Percentiles rank a stretch among this genome's conserved stretches.
Conservation (phyloP, 35 echinoderm and acorn worm genomes). For the Hemicentrotus pulcherrimus region DNA sequence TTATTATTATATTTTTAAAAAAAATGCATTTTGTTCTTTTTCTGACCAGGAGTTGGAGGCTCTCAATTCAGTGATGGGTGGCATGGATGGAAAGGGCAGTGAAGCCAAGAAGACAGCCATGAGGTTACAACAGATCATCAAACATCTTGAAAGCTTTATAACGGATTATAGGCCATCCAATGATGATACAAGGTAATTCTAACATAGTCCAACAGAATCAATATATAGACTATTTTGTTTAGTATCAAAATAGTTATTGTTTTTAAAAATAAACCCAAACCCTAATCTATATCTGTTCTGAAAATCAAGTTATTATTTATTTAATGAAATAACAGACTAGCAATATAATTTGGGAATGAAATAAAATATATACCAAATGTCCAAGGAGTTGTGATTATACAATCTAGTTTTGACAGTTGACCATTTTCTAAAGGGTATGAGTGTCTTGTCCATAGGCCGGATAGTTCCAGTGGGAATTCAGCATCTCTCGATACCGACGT, state of each 20-base stretch:
- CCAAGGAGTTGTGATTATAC: too few relatives aligned
- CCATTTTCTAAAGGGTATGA: neutral
- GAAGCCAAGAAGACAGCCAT: conserved; percentile 71
- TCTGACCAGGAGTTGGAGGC: conserved; percentile 85
- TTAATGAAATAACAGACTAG: too few relatives aligned
- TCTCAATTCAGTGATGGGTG: conserved; percentile 70
- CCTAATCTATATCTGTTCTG: too few relatives aligned
- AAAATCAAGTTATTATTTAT: too few relatives aligned
- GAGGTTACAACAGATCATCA: conserved; percentile 73
- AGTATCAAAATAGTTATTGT: too few relatives aligned
- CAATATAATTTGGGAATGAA: too few relatives aligned
- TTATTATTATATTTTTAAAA: too few relatives aligned
- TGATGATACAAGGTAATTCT: conserved; percentile 19
- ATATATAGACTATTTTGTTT: too few relatives aligned
- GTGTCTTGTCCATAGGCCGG: conserved; percentile 7
- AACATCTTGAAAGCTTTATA: conserved; percentile 75
- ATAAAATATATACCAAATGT: too few relatives aligned
- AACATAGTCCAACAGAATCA: neutral
- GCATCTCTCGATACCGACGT: conserved; percentile 58
- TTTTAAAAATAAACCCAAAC: too few relatives aligned
- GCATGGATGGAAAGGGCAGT: conserved; percentile 63
- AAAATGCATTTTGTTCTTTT: neutral
- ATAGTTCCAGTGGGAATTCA: conserved; percentile 59
- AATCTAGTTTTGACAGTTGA: too few relatives aligned
- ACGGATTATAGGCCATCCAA: conserved; percentile 34